phyloP scores from a whole-genome alignment of 2,888 invertebrate species.

The Caenorhabditis japonica region DNA sequence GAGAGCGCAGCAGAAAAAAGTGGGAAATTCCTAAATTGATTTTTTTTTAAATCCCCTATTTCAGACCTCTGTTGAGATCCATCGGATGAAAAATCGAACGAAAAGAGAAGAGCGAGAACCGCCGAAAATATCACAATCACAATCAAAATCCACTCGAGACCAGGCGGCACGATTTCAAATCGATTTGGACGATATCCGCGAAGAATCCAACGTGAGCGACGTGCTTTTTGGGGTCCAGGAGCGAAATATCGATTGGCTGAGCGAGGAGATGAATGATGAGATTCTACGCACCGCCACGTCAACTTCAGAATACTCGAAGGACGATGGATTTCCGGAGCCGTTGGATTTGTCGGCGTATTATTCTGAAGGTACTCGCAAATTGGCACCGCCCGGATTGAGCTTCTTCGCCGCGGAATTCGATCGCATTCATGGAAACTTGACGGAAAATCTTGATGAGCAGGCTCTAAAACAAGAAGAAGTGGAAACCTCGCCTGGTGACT shows the following conservation, averaged over 20 bases:
- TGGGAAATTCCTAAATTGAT: too few relatives aligned
- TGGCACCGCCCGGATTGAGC: constrained; percentile 57
- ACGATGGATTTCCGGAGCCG: constrained; percentile 72
- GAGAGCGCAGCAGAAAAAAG: constrained; percentile 7
- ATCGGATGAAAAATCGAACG: constrained; percentile 33
- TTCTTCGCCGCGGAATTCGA: constrained; percentile 73
- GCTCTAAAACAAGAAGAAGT: constrained; percentile 15
- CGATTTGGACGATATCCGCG: constrained; percentile 49
- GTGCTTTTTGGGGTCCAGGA: constrained; percentile 41
- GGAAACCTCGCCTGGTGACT: constrained; percentile 19
- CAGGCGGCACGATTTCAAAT: constrained; percentile 51
- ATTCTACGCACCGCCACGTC: constrained; percentile 3
- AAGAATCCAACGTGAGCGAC: constrained; percentile 17
- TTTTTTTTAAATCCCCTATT: too few relatives aligned
- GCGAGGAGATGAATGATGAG: constrained; percentile 15
- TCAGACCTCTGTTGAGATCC: constrained; percentile 28
- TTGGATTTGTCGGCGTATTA: constrained; percentile 66
- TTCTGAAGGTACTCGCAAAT: not conserved
- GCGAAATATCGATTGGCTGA: constrained; percentile 38
- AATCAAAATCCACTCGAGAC: constrained; percentile 2
- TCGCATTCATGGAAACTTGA: constrained; percentile 60
- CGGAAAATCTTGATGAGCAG: constrained; percentile 37
- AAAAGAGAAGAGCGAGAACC: constrained; percentile 9
- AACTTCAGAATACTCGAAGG: constrained; percentile 52
- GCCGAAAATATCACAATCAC: too few relatives aligned